Evolutionary conservation across 2,888 invertebrate genomes (phyloP).

Genomic region (Cyclophora albipunctata): DNA sequence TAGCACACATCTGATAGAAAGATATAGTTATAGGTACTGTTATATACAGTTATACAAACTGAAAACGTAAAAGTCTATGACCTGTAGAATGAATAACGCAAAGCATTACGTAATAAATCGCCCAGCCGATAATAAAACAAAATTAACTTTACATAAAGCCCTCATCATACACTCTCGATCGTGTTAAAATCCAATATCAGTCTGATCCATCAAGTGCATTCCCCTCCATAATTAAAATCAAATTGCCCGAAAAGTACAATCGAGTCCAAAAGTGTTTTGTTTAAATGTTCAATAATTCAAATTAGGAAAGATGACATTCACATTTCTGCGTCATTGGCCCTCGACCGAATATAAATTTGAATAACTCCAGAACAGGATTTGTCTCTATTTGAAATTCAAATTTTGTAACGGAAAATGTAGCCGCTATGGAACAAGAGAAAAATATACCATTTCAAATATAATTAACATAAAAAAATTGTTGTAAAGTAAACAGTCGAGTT

Average conservation of each 20-base stretch:
- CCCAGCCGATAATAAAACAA: too few relatives aligned
- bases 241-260: constrained; percentile 15
- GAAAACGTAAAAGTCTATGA: too few relatives aligned
- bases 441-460: constrained; percentile 58
- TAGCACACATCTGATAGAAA: too few relatives aligned
- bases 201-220: too few relatives aligned
- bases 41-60: too few relatives aligned
- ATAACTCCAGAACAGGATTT: constrained; percentile 55
- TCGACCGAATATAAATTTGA: constrained; percentile 57
- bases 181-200: too few relatives aligned
- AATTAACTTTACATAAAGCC: too few relatives aligned
- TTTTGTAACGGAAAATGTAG: constrained; percentile 53
- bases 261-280: constrained; percentile 37
- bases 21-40: too few relatives aligned
- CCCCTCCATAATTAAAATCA: too few relatives aligned
- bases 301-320: constrained; percentile 54
- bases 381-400: constrained; percentile 64
- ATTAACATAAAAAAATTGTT: constrained; percentile 53
- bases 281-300: constrained; percentile 43
- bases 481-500: constrained; percentile 47
- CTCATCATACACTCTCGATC: too few relatives aligned
- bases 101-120: too few relatives aligned
- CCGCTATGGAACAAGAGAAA: constrained; percentile 48
- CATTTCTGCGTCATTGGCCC: constrained; percentile 60
- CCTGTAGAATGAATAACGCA: too few relatives aligned